Conservation (phyloP, 2,113 vertebrate genomes). For the Chamaetylas fuelleborni region DNA sequence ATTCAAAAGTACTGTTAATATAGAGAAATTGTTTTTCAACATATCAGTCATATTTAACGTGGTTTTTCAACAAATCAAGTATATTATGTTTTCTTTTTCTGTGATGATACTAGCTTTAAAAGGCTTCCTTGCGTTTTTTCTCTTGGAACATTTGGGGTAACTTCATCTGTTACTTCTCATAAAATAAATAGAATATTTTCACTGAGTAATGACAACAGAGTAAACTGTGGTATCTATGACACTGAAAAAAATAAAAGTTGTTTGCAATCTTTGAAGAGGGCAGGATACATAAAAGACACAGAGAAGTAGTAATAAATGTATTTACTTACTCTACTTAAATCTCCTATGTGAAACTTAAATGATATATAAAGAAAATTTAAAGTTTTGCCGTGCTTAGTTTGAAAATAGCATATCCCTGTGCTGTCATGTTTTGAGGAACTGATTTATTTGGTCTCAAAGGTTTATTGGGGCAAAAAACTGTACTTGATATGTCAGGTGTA, state of each 20-base stretch:
- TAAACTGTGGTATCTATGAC: not conserved
- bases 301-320: not conserved
- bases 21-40: not conserved
- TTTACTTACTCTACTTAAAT: not conserved
- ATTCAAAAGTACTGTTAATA: not conserved
- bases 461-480: not conserved
- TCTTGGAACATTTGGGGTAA: not conserved
- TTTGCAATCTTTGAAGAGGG: not conserved
- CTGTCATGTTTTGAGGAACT: not conserved
- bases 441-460: not conserved
- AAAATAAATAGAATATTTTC: not conserved
- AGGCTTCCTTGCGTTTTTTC: not conserved
- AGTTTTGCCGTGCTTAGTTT: not conserved
- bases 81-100: not conserved
- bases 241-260: not conserved
- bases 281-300: not conserved
- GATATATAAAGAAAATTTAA: not conserved
- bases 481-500: not conserved
- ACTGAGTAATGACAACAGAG: not conserved
- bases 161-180: not conserved
- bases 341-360: not conserved
- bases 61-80: not conserved
- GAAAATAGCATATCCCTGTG: not conserved
- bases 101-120: not conserved
- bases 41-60: not conserved